Conservation (phyloP, 2,888 invertebrate species). For the Drosophila stalkeri region DNA sequence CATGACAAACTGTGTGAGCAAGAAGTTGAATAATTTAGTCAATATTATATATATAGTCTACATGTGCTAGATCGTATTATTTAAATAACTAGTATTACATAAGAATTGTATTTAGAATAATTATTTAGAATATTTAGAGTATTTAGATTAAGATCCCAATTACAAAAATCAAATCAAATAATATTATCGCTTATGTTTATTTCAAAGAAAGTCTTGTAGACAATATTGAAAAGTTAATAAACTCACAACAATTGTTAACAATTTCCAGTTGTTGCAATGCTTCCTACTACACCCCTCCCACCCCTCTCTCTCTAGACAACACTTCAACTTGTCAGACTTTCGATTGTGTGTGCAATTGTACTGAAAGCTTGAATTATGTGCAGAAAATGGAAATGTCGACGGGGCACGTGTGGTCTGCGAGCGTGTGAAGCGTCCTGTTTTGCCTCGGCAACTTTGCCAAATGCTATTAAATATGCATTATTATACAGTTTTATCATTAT, state of each 20-base stretch:
- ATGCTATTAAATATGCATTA: conserved; percentile 65
- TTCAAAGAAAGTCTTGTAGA: not conserved
- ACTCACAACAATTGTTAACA: not conserved
- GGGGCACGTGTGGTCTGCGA: conserved; percentile 26
- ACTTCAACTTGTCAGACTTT: not conserved
- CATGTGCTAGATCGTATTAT: not conserved
- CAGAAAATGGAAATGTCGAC: conserved; percentile 63
- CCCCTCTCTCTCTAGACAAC: not conserved
- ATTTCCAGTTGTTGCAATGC: not conserved
- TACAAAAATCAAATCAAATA: not conserved
- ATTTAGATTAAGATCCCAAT: too few species aligned
- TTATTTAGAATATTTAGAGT: too few species aligned
- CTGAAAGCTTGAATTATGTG: conserved; percentile 57
- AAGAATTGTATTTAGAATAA: not conserved
- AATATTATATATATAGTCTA: not conserved
- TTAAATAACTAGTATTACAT: not conserved
- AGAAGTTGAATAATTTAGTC: not conserved
- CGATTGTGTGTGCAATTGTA: not conserved
- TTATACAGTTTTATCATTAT: conserved; percentile 40
- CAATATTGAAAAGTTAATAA: not conserved
- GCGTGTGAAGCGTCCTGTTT: conserved; percentile 17
- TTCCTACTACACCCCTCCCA: too few species aligned
- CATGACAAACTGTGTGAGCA: not conserved
- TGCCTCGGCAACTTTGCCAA: conserved; percentile 3
- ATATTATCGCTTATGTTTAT: not conserved